A percentile compares a stretch with the other conserved stretches of the same genome.
Evolutionary conservation across 2,888 invertebrate species (phyloP).

Genomic region (Hydropsyche betteni): DNA sequence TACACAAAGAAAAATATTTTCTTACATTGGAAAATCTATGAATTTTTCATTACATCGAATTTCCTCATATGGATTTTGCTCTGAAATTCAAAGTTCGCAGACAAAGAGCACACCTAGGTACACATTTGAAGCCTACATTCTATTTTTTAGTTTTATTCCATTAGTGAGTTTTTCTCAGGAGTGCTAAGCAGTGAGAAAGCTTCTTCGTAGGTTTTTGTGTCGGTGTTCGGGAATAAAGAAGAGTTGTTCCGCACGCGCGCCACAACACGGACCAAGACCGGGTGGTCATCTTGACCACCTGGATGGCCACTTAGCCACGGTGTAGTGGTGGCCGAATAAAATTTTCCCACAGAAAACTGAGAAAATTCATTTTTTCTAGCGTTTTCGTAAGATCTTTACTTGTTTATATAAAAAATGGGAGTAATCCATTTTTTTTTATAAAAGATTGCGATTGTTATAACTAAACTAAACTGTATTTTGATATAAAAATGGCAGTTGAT

Average conservation of each 20-base stretch:
- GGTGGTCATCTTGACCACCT: conserved; percentile 36
- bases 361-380: background rate
- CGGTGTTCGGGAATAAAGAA: conserved; percentile 16
- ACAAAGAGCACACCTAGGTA: no score
- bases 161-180: conserved; percentile 2
- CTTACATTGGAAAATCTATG: no score
- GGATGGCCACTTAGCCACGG: conserved; percentile 27
- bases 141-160: conserved; percentile 4
- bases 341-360: background rate
- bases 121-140: background rate
- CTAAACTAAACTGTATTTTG: no score
- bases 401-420: background rate
- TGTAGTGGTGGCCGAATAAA: background rate
- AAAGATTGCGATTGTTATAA: no score
- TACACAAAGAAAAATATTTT: no score
- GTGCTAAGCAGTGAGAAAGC: background rate
- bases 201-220: conserved; percentile 14
- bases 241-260: conserved; percentile 36
- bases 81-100: no score
- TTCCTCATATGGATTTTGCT: no score
- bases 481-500: no score
- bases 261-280: conserved; percentile 7
- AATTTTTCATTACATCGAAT: no score
- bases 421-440: no score
- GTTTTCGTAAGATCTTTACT: background rate